phyloP scores from a whole-genome alignment of 1,140 invertebrate genomes.

The Agrilus planipennis region DNA sequence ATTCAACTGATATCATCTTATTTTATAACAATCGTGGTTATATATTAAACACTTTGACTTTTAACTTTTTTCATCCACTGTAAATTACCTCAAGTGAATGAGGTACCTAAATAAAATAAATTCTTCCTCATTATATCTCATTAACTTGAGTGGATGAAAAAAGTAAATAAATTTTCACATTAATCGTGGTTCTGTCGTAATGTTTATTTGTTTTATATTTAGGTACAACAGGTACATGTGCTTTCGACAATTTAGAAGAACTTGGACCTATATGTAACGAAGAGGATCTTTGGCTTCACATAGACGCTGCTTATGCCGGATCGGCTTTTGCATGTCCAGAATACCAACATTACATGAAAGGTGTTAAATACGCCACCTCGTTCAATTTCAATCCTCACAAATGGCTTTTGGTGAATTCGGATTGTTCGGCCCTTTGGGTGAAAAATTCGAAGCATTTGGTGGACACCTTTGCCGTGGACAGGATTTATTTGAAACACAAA shows the following conservation, averaged over 20 bases:
- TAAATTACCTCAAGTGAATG: no score
- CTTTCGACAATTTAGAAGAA: conserved; percentile 78
- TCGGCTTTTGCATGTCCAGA: conserved; percentile 86
- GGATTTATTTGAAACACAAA: conserved; percentile 73
- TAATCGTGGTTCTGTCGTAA: no score
- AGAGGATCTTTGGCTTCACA: conserved; percentile 71
- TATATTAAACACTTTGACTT: no score
- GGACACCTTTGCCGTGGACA: conserved; percentile 84
- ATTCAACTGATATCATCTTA: no score
- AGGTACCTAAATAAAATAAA: no score
- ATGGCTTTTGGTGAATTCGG: conserved; percentile 87
- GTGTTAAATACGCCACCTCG: conserved; percentile 72
- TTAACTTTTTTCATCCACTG: no score
- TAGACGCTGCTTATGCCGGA: conserved; percentile 85
- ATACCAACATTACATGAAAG: conserved; percentile 51
- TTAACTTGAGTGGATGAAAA: no score
- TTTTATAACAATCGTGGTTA: no score
- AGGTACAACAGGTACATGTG: conserved; percentile 87
- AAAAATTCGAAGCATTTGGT: conserved; percentile 70
- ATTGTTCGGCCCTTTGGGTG: conserved; percentile 83
- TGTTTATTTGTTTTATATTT: no score
- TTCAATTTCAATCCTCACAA: conserved; percentile 91
- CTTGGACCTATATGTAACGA: conserved; percentile 68
- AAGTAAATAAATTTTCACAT: no score
- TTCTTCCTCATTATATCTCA: no score